Base-by-base conservation (phyloP, 64 coral and sea anemone species). In the Orbicella faveolata region DNA sequence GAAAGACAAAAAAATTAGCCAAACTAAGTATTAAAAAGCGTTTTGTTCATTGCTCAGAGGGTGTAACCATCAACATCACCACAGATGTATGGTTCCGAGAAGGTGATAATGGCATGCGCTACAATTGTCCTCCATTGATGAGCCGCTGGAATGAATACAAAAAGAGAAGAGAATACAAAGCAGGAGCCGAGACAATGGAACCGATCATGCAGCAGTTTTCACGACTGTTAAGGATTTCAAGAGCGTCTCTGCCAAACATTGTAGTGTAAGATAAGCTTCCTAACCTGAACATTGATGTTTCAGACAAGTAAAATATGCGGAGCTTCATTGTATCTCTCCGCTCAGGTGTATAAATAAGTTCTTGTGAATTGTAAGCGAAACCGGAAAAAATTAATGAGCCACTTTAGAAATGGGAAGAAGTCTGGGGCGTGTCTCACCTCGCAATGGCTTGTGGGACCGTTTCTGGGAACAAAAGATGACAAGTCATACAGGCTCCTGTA, bases 41-140 rank as follows among this genome's bases (percentile, higher is more conserved):
- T 25, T 73, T 11, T 69, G 15, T 52, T 65, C 3, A 17, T 52
- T 1, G 9, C n/a, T 26, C 52, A 90, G 76, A 89, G 55, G 79
- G 61, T 9, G 20, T 85, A 33, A 19, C 83, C 61, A 37, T 89
- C 6, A 93, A 92, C 79, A 53, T 96, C 18, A 80, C 90, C 52
- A 80, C 90, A 82, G 78, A 92, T 53, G 52, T n/a, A 57, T 85
- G 90, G 94, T 74, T 93, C 52, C 51, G 81, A 81, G 86, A 96
- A 61, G 77, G 82, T 87, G 81, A 80, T 17, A 44, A 89, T 83
- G 90, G 87, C 15, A 76, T 62, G 6, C 83, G 52, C 2, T 79
- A 68, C 30, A 75, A 68, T 9, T 96, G 94, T 10, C 81, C 90
- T 1, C 57, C 74, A 36, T 59, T 92, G 25, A 3, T 41, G 19